Evolutionary conservation across 2,888 invertebrate species (phyloP).

Genomic region (Prosapia bicincta): DNA sequence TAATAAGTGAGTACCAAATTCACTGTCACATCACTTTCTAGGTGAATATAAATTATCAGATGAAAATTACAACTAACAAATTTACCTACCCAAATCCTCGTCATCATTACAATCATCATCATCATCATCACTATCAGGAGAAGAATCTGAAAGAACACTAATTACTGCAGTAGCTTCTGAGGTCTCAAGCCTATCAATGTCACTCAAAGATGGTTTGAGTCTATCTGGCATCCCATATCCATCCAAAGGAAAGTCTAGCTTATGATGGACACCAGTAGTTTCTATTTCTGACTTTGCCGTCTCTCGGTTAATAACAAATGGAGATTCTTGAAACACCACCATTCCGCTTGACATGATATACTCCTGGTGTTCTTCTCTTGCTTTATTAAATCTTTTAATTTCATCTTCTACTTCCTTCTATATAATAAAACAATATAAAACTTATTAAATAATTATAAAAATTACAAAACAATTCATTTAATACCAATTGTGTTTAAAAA

Average conservation of each 20-base stretch:
- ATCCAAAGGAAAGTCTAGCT: slow-evolving; percentile 12
- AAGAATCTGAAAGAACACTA: background rate
- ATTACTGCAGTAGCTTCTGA: background rate
- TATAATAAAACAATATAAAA: no score
- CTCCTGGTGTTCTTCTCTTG: slow-evolving; percentile 45
- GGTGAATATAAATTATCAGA: no score
- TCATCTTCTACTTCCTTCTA: slow-evolving; percentile 33
- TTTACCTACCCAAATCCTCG: background rate
- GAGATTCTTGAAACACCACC: slow-evolving; percentile 41
- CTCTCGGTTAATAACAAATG: slow-evolving; percentile 36
- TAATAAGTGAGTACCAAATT: no score
- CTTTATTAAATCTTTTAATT: slow-evolving; percentile 35
- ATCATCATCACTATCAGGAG: no score
- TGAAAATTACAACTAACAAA: no score
- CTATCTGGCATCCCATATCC: slow-evolving; percentile 29
- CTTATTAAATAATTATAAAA: no score
- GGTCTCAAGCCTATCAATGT: background rate
- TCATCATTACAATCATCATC: no score
- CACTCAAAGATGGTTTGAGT: no score
- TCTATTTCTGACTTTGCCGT: background rate
- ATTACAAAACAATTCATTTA: no score
- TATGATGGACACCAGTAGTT: background rate
- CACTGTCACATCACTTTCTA: no score
- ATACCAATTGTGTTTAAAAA: no score
- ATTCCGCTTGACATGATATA: slow-evolving; percentile 45